These are phyloP conservation scores for Noctilio leporinus DNA, from an alignment of 2,113 vertebrate species.

Conservation along the genomic window DNA sequence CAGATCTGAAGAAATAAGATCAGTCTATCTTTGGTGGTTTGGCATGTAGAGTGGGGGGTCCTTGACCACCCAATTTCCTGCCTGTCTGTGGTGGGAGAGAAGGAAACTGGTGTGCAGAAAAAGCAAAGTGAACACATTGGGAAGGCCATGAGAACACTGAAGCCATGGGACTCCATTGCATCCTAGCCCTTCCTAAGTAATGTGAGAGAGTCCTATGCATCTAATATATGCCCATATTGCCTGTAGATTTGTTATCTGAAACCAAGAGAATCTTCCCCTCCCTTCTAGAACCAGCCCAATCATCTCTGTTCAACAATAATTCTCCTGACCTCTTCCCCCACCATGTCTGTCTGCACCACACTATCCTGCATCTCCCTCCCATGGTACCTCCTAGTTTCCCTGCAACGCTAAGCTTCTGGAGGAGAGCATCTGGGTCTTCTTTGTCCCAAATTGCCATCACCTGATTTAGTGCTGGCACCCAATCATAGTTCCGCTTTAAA, in stretches of 20 bases:
- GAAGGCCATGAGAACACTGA: not conserved
- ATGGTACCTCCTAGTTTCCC: not conserved
- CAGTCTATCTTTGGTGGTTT: not conserved
- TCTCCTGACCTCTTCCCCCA: not conserved
- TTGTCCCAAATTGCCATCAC: not conserved
- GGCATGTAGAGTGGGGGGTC: not conserved
- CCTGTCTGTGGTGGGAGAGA: not conserved
- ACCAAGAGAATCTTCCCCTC: not conserved
- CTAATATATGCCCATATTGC: not conserved
- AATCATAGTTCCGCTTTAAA: not conserved
- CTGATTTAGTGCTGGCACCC: not conserved
- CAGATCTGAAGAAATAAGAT: not conserved
- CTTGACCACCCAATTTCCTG: not conserved
- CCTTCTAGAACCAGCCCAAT: not conserved
- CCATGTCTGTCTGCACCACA: not conserved
- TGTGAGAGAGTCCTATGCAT: not conserved
- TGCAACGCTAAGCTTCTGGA: not conserved
- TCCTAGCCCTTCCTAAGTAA: not conserved
- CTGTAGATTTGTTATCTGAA: not conserved
- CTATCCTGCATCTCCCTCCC: not conserved
- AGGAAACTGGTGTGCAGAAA: not conserved
- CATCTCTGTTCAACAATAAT: not conserved
- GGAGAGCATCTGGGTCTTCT: not conserved
- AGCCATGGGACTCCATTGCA: not conserved
- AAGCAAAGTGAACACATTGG: rapidly evolving